Conservation (phyloP, 2,113 vertebrate genomes). For the Donacobius atricapilla region DNA sequence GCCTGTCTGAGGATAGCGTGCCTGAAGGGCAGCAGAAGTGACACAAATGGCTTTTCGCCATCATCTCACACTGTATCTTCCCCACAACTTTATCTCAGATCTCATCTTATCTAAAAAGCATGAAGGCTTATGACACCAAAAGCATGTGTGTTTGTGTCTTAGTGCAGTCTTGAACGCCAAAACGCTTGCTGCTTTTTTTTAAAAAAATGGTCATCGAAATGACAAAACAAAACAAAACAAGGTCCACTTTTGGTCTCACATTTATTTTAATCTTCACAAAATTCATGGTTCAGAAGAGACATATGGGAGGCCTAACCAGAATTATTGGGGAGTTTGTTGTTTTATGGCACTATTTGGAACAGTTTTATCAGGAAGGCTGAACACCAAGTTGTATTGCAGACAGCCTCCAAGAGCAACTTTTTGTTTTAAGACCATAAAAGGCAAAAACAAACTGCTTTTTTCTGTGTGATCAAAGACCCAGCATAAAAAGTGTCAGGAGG, state of each 20-base stretch:
- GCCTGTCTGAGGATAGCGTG: background rate
- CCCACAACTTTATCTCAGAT: background rate
- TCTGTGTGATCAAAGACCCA: conserved; percentile 47
- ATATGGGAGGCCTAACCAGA: background rate
- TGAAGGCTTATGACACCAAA: background rate
- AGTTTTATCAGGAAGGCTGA: background rate
- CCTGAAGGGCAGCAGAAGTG: background rate
- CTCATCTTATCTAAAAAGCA: background rate
- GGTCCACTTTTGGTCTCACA: background rate
- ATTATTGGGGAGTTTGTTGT: background rate
- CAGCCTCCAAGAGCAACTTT: conserved; percentile 47
- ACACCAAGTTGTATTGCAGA: background rate
- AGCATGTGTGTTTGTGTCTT: background rate
- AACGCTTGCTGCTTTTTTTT: background rate
- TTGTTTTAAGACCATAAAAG: conserved; percentile 34
- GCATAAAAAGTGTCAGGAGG: conserved; percentile 54
- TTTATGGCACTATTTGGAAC: background rate
- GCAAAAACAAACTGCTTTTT: conserved; percentile 55
- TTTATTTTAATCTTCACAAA: background rate
- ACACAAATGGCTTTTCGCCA: background rate
- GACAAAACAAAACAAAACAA: background rate
- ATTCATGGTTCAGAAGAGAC: background rate
- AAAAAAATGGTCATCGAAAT: background rate
- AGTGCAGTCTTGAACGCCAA: background rate
- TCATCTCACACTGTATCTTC: background rate